Percentiles rank a stretch among this genome's conserved stretches.
phyloP scores from a whole-genome alignment of 92 coral and sea anemone species.

The Paramuricea clavata region DNA sequence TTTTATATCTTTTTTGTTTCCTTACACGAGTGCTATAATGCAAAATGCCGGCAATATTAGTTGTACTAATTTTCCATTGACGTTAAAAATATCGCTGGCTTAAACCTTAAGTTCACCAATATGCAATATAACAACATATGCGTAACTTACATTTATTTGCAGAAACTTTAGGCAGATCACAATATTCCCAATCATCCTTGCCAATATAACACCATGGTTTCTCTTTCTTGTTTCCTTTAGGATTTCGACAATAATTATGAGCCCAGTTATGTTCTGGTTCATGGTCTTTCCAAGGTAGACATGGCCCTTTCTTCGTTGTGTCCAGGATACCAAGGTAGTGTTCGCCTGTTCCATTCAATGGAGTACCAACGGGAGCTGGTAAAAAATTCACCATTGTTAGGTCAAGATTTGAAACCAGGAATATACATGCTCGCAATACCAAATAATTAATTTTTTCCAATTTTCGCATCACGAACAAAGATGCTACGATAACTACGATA shows the following conservation, averaged over 20 bases:
- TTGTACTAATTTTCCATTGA: too few species aligned
- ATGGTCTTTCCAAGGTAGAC: constrained; percentile 70
- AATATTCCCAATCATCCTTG: constrained; percentile 53
- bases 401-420: too few species aligned
- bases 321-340: constrained; percentile 78
- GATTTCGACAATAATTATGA: constrained; percentile 91
- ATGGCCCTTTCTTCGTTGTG: constrained; percentile 74
- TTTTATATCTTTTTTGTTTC: too few species aligned
- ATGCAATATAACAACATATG: too few species aligned
- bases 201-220: constrained; percentile 90
- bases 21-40: too few species aligned
- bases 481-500: too few species aligned
- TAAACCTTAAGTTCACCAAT: too few species aligned
- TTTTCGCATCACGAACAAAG: too few species aligned
- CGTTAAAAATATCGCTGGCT: too few species aligned
- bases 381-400: neutral
- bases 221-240: constrained; percentile 43
- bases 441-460: too few species aligned
- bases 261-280: constrained; percentile 58
- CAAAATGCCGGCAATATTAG: too few species aligned
- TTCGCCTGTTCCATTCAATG: constrained; percentile 78
- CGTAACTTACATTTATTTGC: constrained; percentile 42
- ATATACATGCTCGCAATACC: too few species aligned
- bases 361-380: constrained; percentile 41
- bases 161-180: constrained; percentile 77